These are phyloP conservation scores for Acropternis orthonyx DNA, from an alignment of 2,797 vertebrate genomes.

Conservation along the genomic window DNA sequence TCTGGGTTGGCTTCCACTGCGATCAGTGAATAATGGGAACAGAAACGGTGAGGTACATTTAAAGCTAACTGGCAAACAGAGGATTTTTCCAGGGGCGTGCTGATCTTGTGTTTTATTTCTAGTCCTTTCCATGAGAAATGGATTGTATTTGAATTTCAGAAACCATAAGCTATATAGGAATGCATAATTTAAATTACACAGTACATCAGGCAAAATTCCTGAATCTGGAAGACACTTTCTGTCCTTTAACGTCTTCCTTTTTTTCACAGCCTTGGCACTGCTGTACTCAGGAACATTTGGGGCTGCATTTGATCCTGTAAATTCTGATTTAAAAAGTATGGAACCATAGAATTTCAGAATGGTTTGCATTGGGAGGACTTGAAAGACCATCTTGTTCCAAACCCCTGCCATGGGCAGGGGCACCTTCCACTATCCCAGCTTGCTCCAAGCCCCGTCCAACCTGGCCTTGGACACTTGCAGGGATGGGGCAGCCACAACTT, in stretches of 20 bases:
- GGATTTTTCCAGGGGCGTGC: slow-evolving; percentile 2
- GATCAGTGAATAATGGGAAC: not conserved
- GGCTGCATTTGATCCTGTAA: not conserved
- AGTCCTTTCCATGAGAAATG: not conserved
- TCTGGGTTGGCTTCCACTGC: not conserved
- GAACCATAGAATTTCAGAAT: not conserved
- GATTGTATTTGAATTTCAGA: slow-evolving; percentile 30
- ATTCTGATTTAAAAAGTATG: not conserved
- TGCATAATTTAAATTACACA: not conserved
- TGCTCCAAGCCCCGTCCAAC: not conserved
- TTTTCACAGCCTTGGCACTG: not conserved
- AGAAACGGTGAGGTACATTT: not conserved
- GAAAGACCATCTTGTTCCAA: not conserved
- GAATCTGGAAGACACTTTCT: not conserved
- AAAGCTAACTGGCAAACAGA: slow-evolving; percentile 7
- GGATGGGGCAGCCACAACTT: not conserved
- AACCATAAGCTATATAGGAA: slow-evolving; percentile 12
- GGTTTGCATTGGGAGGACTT: not conserved
- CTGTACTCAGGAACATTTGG: not conserved
- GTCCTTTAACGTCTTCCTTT: not conserved
- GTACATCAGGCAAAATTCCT: not conserved
- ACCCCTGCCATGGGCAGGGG: fast-evolving
- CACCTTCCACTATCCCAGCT: not conserved
- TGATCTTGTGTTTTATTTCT: slow-evolving; percentile 11
- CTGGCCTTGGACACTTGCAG: not conserved